Evolutionary conservation across 2,797 vertebrate genomes (phyloP).

Genomic region (Fundulus diaphanus): DNA sequence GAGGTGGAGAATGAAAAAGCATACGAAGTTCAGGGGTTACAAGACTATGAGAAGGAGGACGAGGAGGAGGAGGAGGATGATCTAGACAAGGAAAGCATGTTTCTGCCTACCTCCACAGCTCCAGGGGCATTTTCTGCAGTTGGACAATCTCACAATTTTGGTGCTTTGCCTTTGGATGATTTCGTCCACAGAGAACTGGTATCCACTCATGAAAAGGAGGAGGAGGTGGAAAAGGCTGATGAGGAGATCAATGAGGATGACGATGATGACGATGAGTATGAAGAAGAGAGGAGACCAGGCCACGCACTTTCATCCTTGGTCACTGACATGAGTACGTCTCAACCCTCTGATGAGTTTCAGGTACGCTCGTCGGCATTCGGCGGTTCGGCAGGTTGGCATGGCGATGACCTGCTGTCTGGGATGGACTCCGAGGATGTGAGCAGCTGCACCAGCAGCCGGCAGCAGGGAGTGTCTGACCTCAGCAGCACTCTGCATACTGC

Average conservation of each 20-base stretch:
- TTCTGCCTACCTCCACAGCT: conserved; percentile 45
- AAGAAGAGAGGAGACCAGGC: conserved; percentile 71
- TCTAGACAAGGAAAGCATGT: conserved; percentile 60
- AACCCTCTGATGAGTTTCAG: conserved; percentile 70
- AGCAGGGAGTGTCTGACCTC: conserved; percentile 73
- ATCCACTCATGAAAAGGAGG: conserved; percentile 76
- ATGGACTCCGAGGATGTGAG: conserved; percentile 78
- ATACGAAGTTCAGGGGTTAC: conserved; percentile 22
- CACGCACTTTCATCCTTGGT: conserved; percentile 65
- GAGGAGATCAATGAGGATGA: conserved; percentile 84
- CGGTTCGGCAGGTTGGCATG: conserved; percentile 62
- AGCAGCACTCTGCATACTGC: conserved; percentile 77
- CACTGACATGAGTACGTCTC: conserved; percentile 71
- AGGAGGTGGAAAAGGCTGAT: conserved; percentile 84
- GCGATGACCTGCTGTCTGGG: conserved; percentile 71
- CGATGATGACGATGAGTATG: conserved; percentile 77
- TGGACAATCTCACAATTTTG: conserved; percentile 49
- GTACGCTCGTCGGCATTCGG: conserved; percentile 51
- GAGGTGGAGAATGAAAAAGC: conserved; percentile 45
- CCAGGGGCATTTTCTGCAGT: conserved; percentile 39
- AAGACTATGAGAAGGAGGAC: conserved; percentile 24
- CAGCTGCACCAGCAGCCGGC: conserved; percentile 77
- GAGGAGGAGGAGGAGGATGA: conserved; percentile 30
- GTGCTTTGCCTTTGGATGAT: conserved; percentile 45
- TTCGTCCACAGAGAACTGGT: conserved; percentile 47